Percentiles rank a stretch among this genome's conserved stretches.
phyloP scores from a whole-genome alignment of 2,888 invertebrate genomes.

The Apotomis capreana region DNA sequence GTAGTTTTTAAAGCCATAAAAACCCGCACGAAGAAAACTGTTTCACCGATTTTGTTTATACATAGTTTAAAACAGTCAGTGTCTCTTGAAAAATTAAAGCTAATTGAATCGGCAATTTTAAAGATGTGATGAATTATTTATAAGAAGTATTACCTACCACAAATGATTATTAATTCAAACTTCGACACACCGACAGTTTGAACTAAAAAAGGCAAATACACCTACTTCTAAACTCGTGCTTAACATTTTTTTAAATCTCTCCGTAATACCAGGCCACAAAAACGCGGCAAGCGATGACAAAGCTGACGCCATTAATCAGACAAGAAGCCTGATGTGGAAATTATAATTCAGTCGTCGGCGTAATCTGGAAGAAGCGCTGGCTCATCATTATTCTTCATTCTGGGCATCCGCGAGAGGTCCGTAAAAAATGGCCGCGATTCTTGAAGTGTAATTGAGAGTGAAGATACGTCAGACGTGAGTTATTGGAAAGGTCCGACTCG shows the following conservation, averaged over 20 bases:
- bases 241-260: constrained; percentile 1
- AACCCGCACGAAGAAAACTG: too few relatives aligned
- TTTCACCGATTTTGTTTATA: too few relatives aligned
- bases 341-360: constrained; percentile 38
- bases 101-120: too few relatives aligned
- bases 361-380: constrained; percentile 18
- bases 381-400: constrained; percentile 36
- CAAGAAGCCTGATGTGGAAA: constrained; percentile 28
- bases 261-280: constrained; percentile 10
- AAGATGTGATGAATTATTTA: too few relatives aligned
- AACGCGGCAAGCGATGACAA: constrained; percentile 19
- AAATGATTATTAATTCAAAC: too few relatives aligned
- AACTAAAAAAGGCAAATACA: neutral
- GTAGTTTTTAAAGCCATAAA: too few relatives aligned
- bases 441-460: constrained; percentile 13
- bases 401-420: constrained; percentile 8
- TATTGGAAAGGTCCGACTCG: constrained; percentile 6
- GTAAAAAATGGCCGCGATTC: constrained; percentile 11
- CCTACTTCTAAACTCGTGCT: neutral
- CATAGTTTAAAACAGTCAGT: too few relatives aligned
- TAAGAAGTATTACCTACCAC: too few relatives aligned
- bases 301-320: constrained; percentile 31
- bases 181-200: too few relatives aligned
- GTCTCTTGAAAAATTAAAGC: too few relatives aligned
- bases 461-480: constrained; percentile 16